Conservation (phyloP, 2,113 vertebrate genomes). For the Poicephalus meyeri region DNA sequence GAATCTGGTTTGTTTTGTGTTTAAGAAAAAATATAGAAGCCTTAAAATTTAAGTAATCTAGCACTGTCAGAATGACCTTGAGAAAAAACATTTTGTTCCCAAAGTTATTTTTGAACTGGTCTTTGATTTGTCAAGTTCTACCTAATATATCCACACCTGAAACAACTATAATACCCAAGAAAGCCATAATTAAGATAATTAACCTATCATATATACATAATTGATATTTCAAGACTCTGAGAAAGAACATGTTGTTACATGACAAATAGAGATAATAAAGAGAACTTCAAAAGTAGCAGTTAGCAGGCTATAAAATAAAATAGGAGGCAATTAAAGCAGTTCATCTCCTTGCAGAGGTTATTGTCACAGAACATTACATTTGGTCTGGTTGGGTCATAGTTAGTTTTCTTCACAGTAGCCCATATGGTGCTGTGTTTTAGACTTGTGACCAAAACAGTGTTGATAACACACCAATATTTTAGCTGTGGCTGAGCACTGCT, state of each 20-base stretch:
- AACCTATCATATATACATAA: not conserved
- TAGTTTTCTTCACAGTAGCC: not conserved
- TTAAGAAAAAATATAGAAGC: not conserved
- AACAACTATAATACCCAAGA: not conserved
- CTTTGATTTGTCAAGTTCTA: not conserved
- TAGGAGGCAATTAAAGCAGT: slow-evolving; percentile 10
- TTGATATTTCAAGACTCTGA: not conserved
- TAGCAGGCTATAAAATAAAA: slow-evolving; percentile 41
- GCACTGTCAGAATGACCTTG: not conserved
- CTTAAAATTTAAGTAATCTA: not conserved
- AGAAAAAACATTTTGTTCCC: not conserved
- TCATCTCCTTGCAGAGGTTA: not conserved
- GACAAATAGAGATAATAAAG: not conserved
- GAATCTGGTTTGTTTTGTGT: not conserved
- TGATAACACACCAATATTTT: not conserved
- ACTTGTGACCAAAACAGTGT: not conserved
- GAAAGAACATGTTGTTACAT: slow-evolving; percentile 17
- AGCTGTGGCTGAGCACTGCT: not conserved
- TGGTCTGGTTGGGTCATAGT: not conserved
- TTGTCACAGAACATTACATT: not conserved
- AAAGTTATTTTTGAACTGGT: not conserved
- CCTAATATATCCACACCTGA: not conserved
- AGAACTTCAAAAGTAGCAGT: slow-evolving; percentile 7
- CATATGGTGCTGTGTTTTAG: not conserved
- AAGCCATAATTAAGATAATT: slow-evolving; percentile 50